phyloP scores from a whole-genome alignment of 2,888 invertebrate genomes.

The Oscheius sp. region DNA sequence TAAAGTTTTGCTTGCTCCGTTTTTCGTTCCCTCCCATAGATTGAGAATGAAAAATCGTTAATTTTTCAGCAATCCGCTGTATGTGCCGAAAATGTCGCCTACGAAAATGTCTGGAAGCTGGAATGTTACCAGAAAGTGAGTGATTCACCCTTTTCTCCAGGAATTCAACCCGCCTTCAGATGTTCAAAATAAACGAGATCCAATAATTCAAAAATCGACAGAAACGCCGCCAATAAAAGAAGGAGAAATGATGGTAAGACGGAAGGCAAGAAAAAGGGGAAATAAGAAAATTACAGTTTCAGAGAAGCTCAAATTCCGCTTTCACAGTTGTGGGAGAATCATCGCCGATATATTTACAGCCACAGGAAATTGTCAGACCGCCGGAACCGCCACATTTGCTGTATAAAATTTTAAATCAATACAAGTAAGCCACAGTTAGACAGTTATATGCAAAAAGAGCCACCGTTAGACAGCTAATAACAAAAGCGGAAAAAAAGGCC shows the following conservation, averaged over 20 bases:
- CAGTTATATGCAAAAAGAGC: background rate
- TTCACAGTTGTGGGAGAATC: slow-evolving; percentile 16
- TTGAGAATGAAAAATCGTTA: background rate
- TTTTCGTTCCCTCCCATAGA: background rate
- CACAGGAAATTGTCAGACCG: background rate
- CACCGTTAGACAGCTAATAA: background rate
- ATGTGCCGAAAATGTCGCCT: slow-evolving; percentile 52
- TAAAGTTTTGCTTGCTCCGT: background rate
- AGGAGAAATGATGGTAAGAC: slow-evolving; percentile 11
- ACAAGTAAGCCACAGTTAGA: slow-evolving; percentile 13
- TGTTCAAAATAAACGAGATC: slow-evolving; percentile 39
- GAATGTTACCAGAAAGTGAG: slow-evolving; percentile 48
- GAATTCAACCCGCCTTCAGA: slow-evolving; percentile 10
- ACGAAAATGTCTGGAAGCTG: slow-evolving; percentile 44
- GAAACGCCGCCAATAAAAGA: background rate
- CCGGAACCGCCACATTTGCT: slow-evolving; percentile 11
- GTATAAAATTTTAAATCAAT: slow-evolving; percentile 28
- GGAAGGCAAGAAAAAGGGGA: background rate
- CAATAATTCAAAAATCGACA: background rate
- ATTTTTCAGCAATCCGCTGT: slow-evolving; percentile 45
- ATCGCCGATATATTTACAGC: background rate
- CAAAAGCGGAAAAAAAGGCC: too few species aligned
- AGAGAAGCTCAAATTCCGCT: slow-evolving; percentile 21
- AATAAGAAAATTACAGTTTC: background rate
- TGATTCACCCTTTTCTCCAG: background rate